Conservation (phyloP, 2,888 invertebrate genomes). For the Ichneumon xanthorius region DNA sequence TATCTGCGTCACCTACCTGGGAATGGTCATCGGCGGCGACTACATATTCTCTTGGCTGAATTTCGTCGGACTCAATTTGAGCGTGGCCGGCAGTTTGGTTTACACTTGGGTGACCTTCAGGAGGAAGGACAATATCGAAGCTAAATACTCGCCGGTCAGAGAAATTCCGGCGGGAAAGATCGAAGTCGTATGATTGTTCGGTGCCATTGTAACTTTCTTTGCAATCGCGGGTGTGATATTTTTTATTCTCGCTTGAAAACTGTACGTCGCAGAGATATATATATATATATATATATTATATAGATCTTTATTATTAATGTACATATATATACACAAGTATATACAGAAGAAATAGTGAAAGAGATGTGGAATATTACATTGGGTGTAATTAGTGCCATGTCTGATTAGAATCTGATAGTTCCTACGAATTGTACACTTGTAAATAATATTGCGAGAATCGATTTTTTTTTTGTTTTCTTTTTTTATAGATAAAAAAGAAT, state of each 20-base stretch:
- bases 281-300: background rate
- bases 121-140: conserved; percentile 85
- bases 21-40: conserved; percentile 99
- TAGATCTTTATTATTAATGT: conserved; percentile 31
- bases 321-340: conserved; percentile 37
- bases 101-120: conserved; percentile 95
- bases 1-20: conserved; percentile 98
- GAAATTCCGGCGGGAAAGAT: conserved; percentile 78
- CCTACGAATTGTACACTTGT: conserved; percentile 54
- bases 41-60: conserved; percentile 98
- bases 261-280: conserved; percentile 34
- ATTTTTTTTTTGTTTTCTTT: conserved; percentile 8
- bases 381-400: conserved; percentile 68
- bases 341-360: conserved; percentile 22
- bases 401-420: conserved; percentile 49
- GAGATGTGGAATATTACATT: conserved; percentile 29
- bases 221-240: conserved; percentile 1
- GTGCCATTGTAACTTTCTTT: conserved; percentile 26
- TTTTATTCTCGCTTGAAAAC: conserved; percentile 51
- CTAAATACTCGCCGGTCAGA: conserved; percentile 79
- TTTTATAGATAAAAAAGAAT: conserved; percentile 9
- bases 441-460: conserved; percentile 32
- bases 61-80: conserved; percentile 98
- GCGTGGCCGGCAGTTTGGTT: conserved; percentile 93
- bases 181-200: conserved; percentile 83